Evolutionary conservation across 1,140 invertebrate species (phyloP), one percentile per base, ranked within the genome.

Genomic region (Plutomurus gul): DNA sequence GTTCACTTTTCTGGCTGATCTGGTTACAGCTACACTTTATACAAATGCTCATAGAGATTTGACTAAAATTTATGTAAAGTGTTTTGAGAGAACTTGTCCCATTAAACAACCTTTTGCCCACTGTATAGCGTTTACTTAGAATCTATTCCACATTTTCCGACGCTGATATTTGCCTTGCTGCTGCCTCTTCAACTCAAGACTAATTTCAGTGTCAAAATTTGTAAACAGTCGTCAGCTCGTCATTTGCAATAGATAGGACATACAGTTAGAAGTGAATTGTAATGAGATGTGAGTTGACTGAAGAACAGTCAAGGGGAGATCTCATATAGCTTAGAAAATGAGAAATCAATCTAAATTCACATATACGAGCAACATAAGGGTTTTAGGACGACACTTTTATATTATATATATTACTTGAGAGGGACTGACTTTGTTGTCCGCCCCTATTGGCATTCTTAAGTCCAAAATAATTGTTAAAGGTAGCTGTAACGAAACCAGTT

Each of bases 261-360:
- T 60, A n/a, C 51, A 33, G 33, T 27, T 10, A 27, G n/a, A 49
- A n/a, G 46, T 16, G 27, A 11, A 30, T 65, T 65, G 18, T 65
- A 13, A 4, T 65, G 16, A 30, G 10, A 65, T 18, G 56, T 16
- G 51, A 30, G 51, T n/a, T 10, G 51, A 65, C 27, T 22, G 56
- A 65, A 65, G 6, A 36, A 16, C n/a, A 65, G 27, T 65, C 56
- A 65, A 65, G 56, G 56, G 27, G 56, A 65, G 56, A 65, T 65
- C 56, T 65, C 56, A 13, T n/a, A n/a, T 33, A 65, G 56, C 16
- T 33, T 6, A 6, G 27, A 33, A 65, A 65, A 65, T 30, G 36
- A 65, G 56, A 65, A 65, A 65, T 65, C 56, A 65, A 65, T 65
- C 56, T 65, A 65, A 65, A 65, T 65, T 65, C 56, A 33, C 56